These are phyloP conservation scores for Prosopocoilus inquinatus DNA, from an alignment of 2,888 invertebrate genomes.

Conservation along the genomic window DNA sequence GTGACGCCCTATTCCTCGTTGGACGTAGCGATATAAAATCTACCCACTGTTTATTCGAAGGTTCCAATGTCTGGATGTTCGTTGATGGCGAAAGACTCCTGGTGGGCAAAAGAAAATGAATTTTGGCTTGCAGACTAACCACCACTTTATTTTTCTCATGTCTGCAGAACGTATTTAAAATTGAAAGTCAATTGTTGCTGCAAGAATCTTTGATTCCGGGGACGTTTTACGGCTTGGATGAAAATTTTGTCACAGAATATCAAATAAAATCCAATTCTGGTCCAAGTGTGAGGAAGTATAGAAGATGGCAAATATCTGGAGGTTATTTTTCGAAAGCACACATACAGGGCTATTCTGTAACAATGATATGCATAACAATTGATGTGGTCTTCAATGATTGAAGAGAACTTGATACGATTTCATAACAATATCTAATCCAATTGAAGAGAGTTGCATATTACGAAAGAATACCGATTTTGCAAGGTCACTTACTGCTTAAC, in stretches of 20 bases:
- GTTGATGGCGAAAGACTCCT: conserved; percentile 32
- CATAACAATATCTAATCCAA: too few relatives aligned
- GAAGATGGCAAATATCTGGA: conserved; percentile 37
- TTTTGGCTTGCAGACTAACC: too few relatives aligned
- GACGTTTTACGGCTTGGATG: conserved; percentile 44
- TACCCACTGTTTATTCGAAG: conserved; percentile 36
- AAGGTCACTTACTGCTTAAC: too few relatives aligned
- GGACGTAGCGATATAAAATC: conserved; percentile 33
- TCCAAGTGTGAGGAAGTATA: conserved; percentile 26
- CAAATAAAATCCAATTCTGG: conserved; percentile 28
- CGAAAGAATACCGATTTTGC: too few relatives aligned
- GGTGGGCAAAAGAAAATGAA: conserved; percentile 32
- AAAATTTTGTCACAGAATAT: conserved; percentile 29
- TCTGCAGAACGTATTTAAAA: conserved; percentile 32
- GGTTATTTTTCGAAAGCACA: too few relatives aligned
- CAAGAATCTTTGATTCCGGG: conserved; percentile 41
- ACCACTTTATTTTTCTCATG: too few relatives aligned
- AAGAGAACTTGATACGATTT: too few relatives aligned
- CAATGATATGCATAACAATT: too few relatives aligned
- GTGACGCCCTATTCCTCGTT: conserved; percentile 45
- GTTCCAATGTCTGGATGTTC: conserved; percentile 51
- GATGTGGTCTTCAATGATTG: too few relatives aligned
- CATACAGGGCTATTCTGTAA: too few relatives aligned
- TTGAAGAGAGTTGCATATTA: too few relatives aligned
- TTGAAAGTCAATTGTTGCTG: conserved; percentile 37